Percentiles rank a stretch among this genome's conserved stretches.
phyloP scores from a whole-genome alignment of 2,888 invertebrate genomes.

The Tetranychus piercei region DNA sequence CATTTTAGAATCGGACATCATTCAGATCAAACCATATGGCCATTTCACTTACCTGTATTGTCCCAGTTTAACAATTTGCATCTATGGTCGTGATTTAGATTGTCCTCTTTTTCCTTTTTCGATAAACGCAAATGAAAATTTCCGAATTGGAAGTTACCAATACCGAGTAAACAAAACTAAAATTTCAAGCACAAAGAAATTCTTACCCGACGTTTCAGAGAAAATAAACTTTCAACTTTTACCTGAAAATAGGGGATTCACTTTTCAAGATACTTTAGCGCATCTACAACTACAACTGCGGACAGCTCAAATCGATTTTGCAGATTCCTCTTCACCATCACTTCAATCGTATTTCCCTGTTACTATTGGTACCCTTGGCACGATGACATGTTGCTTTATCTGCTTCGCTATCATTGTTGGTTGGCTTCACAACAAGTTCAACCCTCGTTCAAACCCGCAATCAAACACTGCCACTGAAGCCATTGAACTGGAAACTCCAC shows the following conservation, averaged over 20 bases:
- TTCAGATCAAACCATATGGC: background rate
- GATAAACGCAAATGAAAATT: background rate
- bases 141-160: background rate
- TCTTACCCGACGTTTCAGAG: background rate
- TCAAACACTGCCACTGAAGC: too few species aligned
- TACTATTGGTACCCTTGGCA: too few species aligned
- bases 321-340: too few species aligned
- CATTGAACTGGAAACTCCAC: too few species aligned
- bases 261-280: background rate
- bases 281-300: background rate
- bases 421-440: too few species aligned
- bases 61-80: background rate
- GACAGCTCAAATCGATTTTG: too few species aligned
- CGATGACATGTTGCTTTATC: too few species aligned
- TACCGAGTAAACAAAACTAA: background rate
- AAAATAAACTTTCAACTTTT: background rate
- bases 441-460: too few species aligned
- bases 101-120: background rate
- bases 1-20: background rate
- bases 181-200: background rate
- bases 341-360: too few species aligned
- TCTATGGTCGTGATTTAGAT: background rate
- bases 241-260: background rate
- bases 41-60: background rate
- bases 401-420: too few species aligned